These are phyloP conservation scores for Hylyphantes graminicola DNA, from an alignment of 1,140 invertebrate genomes.

Conservation along the genomic window DNA sequence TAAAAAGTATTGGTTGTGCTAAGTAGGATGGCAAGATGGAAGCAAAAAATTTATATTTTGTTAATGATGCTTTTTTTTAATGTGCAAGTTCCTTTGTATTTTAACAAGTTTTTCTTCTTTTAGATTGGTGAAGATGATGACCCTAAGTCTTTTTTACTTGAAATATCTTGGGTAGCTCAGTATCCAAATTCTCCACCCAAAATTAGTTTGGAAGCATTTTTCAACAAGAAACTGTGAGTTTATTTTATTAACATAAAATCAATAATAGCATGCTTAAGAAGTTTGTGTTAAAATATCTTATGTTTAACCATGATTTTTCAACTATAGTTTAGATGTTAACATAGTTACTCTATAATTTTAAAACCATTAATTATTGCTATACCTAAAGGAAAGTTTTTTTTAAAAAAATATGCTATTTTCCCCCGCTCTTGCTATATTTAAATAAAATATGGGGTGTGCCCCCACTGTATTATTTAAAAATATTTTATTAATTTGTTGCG, in stretches of 20 bases:
- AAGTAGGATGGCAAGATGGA: neutral
- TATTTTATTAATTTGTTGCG: too few species aligned
- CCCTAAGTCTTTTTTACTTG: constrained; percentile 84
- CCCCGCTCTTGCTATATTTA: too few species aligned
- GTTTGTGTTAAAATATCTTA: too few species aligned
- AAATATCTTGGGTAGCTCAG: constrained; percentile 84
- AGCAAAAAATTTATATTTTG: constrained; percentile 73
- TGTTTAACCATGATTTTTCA: too few species aligned
- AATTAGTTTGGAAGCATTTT: constrained; percentile 91
- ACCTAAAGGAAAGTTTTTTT: too few species aligned
- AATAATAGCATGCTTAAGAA: too few species aligned
- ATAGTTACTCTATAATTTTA: too few species aligned
- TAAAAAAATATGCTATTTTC: too few species aligned
- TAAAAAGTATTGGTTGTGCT: neutral
- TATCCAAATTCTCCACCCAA: constrained; percentile 86
- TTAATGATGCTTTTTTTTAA: neutral
- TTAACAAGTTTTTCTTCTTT: constrained; percentile 23
- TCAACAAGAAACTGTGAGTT: constrained; percentile 91
- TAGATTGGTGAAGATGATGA: constrained; percentile 79
- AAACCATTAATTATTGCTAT: too few species aligned
- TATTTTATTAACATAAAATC: neutral
- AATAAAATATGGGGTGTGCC: too few species aligned
- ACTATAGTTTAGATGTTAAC: too few species aligned
- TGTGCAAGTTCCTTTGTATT: neutral
- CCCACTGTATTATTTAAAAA: too few species aligned